phyloP scores from a whole-genome alignment of 2,113 vertebrate species.

The Brienomyrus brachyistius region DNA sequence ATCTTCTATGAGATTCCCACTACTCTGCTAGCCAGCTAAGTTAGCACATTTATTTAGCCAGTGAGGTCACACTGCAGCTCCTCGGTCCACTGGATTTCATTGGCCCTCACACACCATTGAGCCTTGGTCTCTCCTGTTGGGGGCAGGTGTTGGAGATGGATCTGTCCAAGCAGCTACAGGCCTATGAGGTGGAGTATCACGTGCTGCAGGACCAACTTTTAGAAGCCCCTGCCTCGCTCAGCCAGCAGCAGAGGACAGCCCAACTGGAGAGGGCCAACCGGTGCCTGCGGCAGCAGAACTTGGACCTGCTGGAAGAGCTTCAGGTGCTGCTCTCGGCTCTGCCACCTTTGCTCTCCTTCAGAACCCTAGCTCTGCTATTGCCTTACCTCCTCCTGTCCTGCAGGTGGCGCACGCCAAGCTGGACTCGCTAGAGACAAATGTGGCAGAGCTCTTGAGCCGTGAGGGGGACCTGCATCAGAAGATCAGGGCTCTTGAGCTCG shows the following conservation, averaged over 20 bases:
- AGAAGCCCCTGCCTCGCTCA: slow-evolving; percentile 76
- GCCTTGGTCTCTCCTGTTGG: neutral
- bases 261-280: slow-evolving; percentile 87
- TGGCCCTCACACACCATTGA: neutral
- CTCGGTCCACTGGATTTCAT: neutral
- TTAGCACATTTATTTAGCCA: neutral
- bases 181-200: slow-evolving; percentile 94
- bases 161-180: slow-evolving; percentile 88
- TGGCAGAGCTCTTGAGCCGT: neutral
- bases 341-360: neutral
- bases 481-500: neutral
- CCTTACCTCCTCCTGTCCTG: neutral
- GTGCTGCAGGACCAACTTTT: slow-evolving; percentile 91
- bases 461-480: neutral
- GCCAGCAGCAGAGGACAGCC: slow-evolving; percentile 84
- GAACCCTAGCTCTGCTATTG: neutral
- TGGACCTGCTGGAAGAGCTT: slow-evolving; percentile 84
- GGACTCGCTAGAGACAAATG: neutral
- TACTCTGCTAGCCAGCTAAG: neutral
- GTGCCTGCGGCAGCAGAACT: slow-evolving; percentile 87
- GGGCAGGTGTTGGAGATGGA: slow-evolving; percentile 92
- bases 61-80: neutral
- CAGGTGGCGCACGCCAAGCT: slow-evolving; percentile 9
- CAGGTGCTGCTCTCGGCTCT: slow-evolving; percentile 61
- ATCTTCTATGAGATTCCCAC: neutral